A percentile compares a stretch with the other conserved stretches of the same genome.
Evolutionary conservation across 2,797 vertebrate species (phyloP).

Genomic region (Macroramphosus scolopax): DNA sequence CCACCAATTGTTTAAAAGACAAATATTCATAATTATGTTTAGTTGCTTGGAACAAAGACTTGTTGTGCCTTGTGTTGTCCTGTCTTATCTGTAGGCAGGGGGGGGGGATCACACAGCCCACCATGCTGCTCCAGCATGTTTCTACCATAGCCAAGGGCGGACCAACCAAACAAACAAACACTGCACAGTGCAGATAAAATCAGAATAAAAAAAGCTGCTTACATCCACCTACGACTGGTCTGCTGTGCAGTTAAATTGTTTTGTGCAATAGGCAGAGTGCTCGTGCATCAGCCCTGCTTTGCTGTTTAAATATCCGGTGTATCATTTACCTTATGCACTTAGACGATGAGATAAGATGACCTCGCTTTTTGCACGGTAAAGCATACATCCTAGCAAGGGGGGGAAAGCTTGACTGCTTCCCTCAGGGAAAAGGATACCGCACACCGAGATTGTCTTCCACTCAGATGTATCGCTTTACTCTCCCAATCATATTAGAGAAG

Average conservation of each 20-base stretch:
- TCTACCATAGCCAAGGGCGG: too few relatives aligned
- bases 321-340: conserved; percentile 78
- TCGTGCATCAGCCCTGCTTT: conserved; percentile 39
- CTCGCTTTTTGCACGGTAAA: conserved; percentile 69
- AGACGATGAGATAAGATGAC: conserved; percentile 78
- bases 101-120: too few relatives aligned
- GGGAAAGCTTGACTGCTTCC: conserved; percentile 67
- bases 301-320: conserved; percentile 63
- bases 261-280: conserved; percentile 27
- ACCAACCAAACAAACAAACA: too few relatives aligned
- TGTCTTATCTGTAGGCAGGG: too few relatives aligned
- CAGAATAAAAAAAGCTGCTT: not conserved
- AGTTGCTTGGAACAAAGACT: too few relatives aligned
- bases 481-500: conserved; percentile 74
- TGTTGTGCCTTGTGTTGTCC: too few relatives aligned
- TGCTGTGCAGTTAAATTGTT: conserved; percentile 13
- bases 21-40: too few relatives aligned
- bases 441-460: conserved; percentile 71
- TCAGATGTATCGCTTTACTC: conserved; percentile 74
- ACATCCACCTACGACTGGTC: conserved; percentile 7
- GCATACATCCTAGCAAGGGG: conserved; percentile 65
- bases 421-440: conserved; percentile 69
- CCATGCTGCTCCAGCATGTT: too few relatives aligned
- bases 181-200: too few relatives aligned
- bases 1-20: too few relatives aligned